phyloP scores from a whole-genome alignment of 2,113 vertebrate species.

The Acinonyx jubatus region DNA sequence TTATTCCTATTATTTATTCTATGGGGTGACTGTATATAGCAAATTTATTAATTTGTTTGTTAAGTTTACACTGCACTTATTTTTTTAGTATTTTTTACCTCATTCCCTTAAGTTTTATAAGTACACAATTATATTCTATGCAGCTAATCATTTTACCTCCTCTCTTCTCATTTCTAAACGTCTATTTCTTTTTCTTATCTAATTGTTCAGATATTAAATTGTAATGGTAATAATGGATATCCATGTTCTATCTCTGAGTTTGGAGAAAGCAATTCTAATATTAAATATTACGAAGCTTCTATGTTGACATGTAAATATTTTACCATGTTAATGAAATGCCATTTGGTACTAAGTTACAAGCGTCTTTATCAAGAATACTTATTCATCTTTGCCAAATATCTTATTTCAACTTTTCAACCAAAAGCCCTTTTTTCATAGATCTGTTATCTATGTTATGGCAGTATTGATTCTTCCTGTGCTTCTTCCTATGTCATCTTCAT shows the following conservation, averaged over 20 bases:
- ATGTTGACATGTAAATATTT: not conserved
- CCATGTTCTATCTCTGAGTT: not conserved
- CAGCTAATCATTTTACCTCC: not conserved
- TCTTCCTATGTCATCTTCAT: not conserved
- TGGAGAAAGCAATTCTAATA: not conserved
- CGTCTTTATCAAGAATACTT: not conserved
- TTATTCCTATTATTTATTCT: not conserved
- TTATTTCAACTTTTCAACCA: not conserved
- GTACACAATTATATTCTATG: not conserved
- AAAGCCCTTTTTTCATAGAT: not conserved
- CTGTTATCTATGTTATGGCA: not conserved
- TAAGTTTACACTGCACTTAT: not conserved
- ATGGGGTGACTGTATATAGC: not conserved
- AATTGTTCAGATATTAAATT: not conserved
- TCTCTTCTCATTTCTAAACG: not conserved
- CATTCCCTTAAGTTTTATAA: not conserved
- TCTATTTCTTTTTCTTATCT: not conserved
- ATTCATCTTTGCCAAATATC: not conserved
- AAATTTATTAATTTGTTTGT: constrained; percentile 9
- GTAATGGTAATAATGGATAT: not conserved
- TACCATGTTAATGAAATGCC: not conserved
- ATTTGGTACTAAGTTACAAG: not conserved
- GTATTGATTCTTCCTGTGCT: not conserved
- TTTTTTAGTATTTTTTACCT: not conserved
- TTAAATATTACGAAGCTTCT: not conserved